A percentile compares a stretch with the other conserved stretches of the same genome.
Evolutionary conservation across 2,888 invertebrate species (phyloP).

Genomic region (Catocala sponsa): DNA sequence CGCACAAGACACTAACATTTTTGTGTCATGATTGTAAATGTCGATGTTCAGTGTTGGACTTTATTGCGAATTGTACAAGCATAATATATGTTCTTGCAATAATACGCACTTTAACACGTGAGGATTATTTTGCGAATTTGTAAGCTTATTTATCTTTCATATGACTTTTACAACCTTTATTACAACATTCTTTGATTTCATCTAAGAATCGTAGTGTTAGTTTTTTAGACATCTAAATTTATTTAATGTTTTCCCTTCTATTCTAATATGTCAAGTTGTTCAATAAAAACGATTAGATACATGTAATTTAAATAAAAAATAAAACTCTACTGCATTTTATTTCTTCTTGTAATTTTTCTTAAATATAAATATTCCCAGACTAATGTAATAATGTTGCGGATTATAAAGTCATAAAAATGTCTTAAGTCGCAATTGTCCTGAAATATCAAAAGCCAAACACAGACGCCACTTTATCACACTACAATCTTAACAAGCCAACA

Average conservation of each 20-base stretch:
- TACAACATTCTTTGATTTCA: conserved; percentile 13
- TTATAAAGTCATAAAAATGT: no score
- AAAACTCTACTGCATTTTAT: no score
- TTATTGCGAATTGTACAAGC: conserved; percentile 37
- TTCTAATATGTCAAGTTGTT: background rate
- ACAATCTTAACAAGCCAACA: conserved; percentile 48
- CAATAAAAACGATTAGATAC: background rate
- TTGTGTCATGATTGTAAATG: conserved; percentile 36
- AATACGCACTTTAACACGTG: conserved; percentile 29
- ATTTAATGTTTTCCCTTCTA: conserved; percentile 4
- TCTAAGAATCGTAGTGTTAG: conserved; percentile 5
- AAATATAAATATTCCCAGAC: no score
- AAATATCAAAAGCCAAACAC: background rate
- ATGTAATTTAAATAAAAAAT: background rate
- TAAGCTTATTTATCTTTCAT: conserved; percentile 31
- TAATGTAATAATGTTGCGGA: no score
- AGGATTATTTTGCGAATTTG: conserved; percentile 27
- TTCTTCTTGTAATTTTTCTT: no score
- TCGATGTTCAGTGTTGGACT: conserved; percentile 37
- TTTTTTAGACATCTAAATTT: background rate
- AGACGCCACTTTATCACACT: conserved; percentile 4
- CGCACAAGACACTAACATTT: conserved; percentile 15
- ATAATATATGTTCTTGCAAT: conserved; percentile 25
- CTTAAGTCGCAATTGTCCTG: background rate
- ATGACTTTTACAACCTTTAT: conserved; percentile 20